Evolutionary conservation across 2,113 vertebrate genomes (phyloP).

Genomic region (Chionis minor): DNA sequence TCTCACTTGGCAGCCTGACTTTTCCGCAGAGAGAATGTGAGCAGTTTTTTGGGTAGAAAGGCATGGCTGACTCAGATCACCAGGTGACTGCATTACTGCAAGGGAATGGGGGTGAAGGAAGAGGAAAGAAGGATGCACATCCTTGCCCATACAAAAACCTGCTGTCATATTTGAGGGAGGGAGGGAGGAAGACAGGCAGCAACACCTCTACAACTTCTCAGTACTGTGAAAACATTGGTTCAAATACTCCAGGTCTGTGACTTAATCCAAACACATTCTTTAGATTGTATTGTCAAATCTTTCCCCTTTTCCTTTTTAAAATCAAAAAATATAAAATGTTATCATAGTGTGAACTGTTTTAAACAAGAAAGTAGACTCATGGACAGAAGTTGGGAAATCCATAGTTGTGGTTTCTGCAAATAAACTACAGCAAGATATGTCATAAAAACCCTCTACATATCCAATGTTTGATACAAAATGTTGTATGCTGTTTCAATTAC

Average conservation of each 20-base stretch:
- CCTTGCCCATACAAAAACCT: background rate
- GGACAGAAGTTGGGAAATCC: background rate
- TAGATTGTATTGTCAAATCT: background rate
- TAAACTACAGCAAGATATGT: background rate
- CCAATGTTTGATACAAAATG: constrained; percentile 24
- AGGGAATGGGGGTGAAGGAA: background rate
- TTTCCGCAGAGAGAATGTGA: background rate
- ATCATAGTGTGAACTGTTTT: background rate
- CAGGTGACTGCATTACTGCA: background rate
- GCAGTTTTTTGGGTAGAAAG: background rate
- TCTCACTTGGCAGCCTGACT: background rate
- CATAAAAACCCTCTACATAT: background rate
- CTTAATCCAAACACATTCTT: background rate
- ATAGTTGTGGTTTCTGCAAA: constrained; percentile 1
- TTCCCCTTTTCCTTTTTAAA: background rate
- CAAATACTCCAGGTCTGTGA: background rate
- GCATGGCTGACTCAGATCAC: background rate
- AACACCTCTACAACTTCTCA: background rate
- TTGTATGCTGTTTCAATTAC: background rate
- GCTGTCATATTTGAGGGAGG: background rate
- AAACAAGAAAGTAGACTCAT: background rate
- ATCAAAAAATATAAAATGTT: background rate
- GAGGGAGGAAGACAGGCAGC: background rate
- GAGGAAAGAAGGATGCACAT: background rate
- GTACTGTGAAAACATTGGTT: background rate